Percentiles rank a stretch among this genome's conserved stretches.
Conservation (phyloP, 2,797 vertebrate species). For the Crax fasciolata region DNA sequence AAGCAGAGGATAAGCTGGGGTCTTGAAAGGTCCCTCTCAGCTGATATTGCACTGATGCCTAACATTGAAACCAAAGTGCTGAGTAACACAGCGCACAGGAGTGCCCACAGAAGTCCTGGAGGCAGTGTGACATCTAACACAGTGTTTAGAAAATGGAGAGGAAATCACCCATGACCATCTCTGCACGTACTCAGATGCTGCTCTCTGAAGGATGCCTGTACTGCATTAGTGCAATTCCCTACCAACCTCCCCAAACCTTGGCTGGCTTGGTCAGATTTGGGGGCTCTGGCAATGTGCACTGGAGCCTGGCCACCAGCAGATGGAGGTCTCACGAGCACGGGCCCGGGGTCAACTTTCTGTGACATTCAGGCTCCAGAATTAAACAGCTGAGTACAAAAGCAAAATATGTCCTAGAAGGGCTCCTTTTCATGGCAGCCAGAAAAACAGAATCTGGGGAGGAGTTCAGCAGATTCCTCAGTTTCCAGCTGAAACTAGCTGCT, state of each 20-base stretch:
- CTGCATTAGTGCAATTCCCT: not conserved
- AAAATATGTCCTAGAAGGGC: not conserved
- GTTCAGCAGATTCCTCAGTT: not conserved
- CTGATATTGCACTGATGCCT: not conserved
- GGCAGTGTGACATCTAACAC: not conserved
- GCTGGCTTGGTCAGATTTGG: not conserved
- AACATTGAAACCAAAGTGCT: not conserved
- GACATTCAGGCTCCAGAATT: not conserved
- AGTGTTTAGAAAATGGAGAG: not conserved
- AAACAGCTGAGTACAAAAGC: not conserved
- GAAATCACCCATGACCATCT: not conserved
- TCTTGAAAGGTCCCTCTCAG: not conserved
- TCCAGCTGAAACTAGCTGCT: not conserved
- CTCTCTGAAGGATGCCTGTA: not conserved
- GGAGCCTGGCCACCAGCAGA: slow-evolving; percentile 29
- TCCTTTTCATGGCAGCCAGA: not conserved
- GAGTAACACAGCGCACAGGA: not conserved
- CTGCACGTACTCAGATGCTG: not conserved
- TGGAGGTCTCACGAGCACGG: not conserved
- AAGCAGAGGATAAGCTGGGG: not conserved
- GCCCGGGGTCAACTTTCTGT: not conserved
- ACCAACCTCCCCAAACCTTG: not conserved
- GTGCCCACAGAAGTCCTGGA: not conserved
- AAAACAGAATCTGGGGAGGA: not conserved
- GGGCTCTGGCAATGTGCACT: not conserved